Percentiles rank a stretch among this genome's conserved stretches.
Evolutionary conservation across 2,888 invertebrate species (phyloP).

Genomic region (Oscheius sp.): DNA sequence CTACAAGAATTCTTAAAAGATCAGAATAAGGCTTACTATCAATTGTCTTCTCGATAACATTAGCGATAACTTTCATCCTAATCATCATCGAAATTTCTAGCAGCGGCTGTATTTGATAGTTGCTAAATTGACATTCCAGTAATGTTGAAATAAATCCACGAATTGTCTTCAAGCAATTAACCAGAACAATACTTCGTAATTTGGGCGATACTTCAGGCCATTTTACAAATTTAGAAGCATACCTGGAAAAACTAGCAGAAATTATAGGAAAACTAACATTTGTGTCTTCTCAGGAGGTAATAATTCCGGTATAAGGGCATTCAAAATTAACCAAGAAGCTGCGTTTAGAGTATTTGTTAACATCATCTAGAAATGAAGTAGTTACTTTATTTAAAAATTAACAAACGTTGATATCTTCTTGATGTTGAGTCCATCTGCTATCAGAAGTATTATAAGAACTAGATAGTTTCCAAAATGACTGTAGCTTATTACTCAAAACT

Average conservation of each 20-base stretch:
- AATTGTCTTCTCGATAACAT: slow-evolving; percentile 60
- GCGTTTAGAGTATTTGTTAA: slow-evolving; percentile 70
- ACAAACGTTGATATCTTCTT: slow-evolving; percentile 70
- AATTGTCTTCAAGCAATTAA: slow-evolving; percentile 62
- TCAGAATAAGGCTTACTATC: slow-evolving; percentile 45
- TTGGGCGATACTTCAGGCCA: slow-evolving; percentile 64
- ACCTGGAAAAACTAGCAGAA: slow-evolving; percentile 28
- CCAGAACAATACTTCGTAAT: slow-evolving; percentile 55
- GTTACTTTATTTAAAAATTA: background rate
- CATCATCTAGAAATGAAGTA: slow-evolving; percentile 65
- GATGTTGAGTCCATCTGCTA: slow-evolving; percentile 78
- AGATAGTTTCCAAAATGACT: slow-evolving; percentile 92
- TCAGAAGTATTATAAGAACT: slow-evolving; percentile 90
- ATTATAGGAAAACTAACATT: background rate
- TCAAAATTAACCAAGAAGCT: slow-evolving; percentile 71
- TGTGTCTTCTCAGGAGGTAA: slow-evolving; percentile 49
- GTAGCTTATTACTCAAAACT: slow-evolving; percentile 79
- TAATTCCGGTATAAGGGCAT: slow-evolving; percentile 69
- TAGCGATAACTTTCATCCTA: slow-evolving; percentile 64
- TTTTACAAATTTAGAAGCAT: slow-evolving; percentile 62
- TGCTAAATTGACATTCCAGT: slow-evolving; percentile 61
- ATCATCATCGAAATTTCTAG: slow-evolving; percentile 70
- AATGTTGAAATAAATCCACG: slow-evolving; percentile 59
- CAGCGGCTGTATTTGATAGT: slow-evolving; percentile 66
- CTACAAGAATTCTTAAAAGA: slow-evolving; percentile 34